Conservation (phyloP, 2,888 invertebrate species). For the Epirrita christyi region DNA sequence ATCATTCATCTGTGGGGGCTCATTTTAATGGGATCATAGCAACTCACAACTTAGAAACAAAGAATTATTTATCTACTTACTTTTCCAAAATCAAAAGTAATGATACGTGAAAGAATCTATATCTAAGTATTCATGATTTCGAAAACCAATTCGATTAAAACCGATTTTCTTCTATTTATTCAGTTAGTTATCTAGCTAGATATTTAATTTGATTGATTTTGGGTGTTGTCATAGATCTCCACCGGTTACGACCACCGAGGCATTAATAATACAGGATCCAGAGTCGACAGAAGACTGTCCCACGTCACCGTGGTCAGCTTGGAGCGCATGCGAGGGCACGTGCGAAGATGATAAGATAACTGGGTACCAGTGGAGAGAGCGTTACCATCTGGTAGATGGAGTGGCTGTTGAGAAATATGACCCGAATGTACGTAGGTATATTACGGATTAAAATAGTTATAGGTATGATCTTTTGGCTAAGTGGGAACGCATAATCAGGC, state of each 20-base stretch:
- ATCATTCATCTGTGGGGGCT: constrained; percentile 32
- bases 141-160: no score
- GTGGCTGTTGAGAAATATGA: constrained; percentile 72
- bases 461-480: no score
- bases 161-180: no score
- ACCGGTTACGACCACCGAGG: constrained; percentile 47
- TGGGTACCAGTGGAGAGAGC: constrained; percentile 67
- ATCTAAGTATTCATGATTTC: no score
- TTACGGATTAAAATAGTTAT: not conserved
- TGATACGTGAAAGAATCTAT: no score
- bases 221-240: constrained; percentile 6
- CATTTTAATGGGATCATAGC: constrained; percentile 13
- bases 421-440: constrained; percentile 61
- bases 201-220: no score
- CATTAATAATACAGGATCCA: constrained; percentile 56
- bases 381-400: constrained; percentile 73
- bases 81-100: no score
- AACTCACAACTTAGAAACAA: not conserved
- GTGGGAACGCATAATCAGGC: no score
- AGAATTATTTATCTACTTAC: no score
- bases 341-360: constrained; percentile 57
- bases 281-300: constrained; percentile 66
- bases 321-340: constrained; percentile 70
- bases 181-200: no score
- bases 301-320: constrained; percentile 66